Conservation (phyloP, 2,113 vertebrate species). For the Alouatta palliata region DNA sequence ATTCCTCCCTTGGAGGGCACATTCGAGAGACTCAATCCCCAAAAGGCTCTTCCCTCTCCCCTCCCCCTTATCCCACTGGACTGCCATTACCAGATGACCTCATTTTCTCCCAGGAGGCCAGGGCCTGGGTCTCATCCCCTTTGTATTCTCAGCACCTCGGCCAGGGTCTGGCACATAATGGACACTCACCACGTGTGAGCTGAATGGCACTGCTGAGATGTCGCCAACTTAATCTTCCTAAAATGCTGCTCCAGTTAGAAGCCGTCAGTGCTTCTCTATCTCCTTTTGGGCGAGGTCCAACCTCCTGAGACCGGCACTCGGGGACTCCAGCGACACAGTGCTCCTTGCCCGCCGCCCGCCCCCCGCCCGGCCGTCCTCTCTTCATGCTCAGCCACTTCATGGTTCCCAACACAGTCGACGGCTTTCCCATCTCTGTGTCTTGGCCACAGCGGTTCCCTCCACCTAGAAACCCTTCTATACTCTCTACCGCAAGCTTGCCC, state of each 20-base stretch:
- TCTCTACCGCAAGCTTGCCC: background rate
- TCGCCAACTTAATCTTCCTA: conserved; percentile 63
- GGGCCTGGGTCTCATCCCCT: background rate
- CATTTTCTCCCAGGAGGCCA: conserved; percentile 34
- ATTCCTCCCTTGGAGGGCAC: background rate
- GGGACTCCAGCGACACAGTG: accelerated
- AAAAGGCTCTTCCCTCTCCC: background rate
- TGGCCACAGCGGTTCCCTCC: background rate
- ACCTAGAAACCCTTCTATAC: background rate
- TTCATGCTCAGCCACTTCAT: background rate
- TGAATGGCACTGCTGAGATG: background rate
- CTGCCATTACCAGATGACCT: conserved; percentile 44
- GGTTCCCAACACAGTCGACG: background rate
- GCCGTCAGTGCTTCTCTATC: background rate
- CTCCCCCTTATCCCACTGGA: background rate
- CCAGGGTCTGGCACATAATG: conserved; percentile 45
- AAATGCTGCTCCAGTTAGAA: conserved; percentile 16
- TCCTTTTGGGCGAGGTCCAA: background rate
- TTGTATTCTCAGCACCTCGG: conserved; percentile 54
- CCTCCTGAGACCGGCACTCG: background rate
- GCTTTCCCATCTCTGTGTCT: background rate
- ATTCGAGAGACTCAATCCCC: background rate
- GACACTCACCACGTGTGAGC: background rate
- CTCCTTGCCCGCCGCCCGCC: background rate
- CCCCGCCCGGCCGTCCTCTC: background rate